Percentiles rank a stretch among this genome's conserved stretches.
Conservation (phyloP, 2,888 invertebrate species). For the Ichneumon xanthorius region DNA sequence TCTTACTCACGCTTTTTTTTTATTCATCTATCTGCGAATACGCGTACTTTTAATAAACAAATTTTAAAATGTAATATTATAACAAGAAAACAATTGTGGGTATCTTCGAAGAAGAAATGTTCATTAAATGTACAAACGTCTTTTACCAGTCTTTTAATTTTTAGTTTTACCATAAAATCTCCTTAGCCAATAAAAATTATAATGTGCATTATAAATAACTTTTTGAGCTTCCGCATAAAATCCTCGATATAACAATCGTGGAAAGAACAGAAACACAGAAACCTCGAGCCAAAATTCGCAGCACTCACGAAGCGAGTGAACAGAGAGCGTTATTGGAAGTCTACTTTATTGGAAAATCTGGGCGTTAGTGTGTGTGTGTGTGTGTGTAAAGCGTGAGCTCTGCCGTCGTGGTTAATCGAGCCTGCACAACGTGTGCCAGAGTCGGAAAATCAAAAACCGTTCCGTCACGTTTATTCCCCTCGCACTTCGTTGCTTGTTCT, state of each 20-base stretch:
- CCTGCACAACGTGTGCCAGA: slow-evolving; percentile 65
- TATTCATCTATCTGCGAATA: neutral
- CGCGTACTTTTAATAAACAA: too few relatives aligned
- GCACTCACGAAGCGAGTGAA: slow-evolving; percentile 41
- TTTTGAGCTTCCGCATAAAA: neutral
- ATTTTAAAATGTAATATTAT: too few relatives aligned
- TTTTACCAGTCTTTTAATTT: neutral
- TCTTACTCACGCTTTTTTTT: neutral
- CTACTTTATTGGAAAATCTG: slow-evolving; percentile 64
- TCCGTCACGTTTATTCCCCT: slow-evolving; percentile 67
- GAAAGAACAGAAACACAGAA: neutral
- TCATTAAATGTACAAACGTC: too few relatives aligned
- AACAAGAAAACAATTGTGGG: too few relatives aligned
- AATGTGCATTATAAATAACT: neutral
- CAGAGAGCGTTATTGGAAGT: slow-evolving; percentile 63
- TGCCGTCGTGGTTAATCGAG: slow-evolving; percentile 64
- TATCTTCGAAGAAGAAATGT: too few relatives aligned
- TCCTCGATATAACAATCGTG: neutral
- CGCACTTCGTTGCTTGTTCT: slow-evolving; percentile 50
- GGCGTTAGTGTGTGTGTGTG: slow-evolving; percentile 18
- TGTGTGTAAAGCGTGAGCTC: slow-evolving; percentile 29
- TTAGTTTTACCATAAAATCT: neutral
- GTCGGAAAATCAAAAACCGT: slow-evolving; percentile 70
- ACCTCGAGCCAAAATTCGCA: slow-evolving; percentile 10
- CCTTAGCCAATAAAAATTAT: neutral